Percentiles rank a stretch among this genome's conserved stretches.
Conservation (phyloP, 2,888 invertebrate genomes). For the Eupithecia subfuscata region DNA sequence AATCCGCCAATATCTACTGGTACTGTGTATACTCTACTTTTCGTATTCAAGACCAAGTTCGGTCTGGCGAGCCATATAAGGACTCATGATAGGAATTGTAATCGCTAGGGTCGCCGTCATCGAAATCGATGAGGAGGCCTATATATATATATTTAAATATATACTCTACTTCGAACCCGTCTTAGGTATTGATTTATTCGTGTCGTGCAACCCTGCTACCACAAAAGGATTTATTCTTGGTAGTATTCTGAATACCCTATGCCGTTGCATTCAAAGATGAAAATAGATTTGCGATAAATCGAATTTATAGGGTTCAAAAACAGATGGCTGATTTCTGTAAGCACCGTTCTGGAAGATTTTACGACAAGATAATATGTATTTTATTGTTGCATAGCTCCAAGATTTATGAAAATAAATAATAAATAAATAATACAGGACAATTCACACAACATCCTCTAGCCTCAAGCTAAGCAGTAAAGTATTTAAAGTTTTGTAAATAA, state of each 20-base stretch:
- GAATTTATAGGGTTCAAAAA: slow-evolving; percentile 18
- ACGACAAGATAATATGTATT: slow-evolving; percentile 6
- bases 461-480: too few species aligned
- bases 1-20: background rate
- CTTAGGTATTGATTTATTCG: slow-evolving; percentile 21
- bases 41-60: too few species aligned
- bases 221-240: slow-evolving; percentile 32
- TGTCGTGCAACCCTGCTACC: slow-evolving; percentile 19
- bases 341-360: background rate
- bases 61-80: too few species aligned
- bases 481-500: too few species aligned
- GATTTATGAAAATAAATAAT: slow-evolving; percentile 7
- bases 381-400: slow-evolving; percentile 3
- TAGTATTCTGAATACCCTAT: slow-evolving; percentile 25
- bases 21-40: background rate
- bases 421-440: too few species aligned
- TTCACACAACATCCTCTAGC: too few species aligned
- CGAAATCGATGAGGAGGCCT: too few species aligned
- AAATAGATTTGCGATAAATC: slow-evolving; percentile 30
- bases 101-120: too few species aligned
- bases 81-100: too few species aligned
- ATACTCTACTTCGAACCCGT: background rate
- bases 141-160: too few species aligned
- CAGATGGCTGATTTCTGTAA: slow-evolving; percentile 18
- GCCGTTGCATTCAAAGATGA: slow-evolving; percentile 28